These are phyloP conservation scores for Hypena proboscidalis DNA, from an alignment of 2,888 invertebrate genomes.

Conservation along the genomic window DNA sequence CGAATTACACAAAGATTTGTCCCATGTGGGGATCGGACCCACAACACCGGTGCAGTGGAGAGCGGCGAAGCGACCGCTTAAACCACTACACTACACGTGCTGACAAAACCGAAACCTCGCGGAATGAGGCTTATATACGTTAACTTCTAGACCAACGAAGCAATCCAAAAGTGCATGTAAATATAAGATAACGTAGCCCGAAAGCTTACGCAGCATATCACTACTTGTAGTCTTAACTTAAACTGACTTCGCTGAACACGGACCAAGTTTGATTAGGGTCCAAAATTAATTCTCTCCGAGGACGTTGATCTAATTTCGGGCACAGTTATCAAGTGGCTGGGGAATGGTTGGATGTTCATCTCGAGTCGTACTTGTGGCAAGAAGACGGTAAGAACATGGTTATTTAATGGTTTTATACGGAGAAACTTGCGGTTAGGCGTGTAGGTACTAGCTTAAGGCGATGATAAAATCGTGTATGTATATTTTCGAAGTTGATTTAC, in stretches of 20 bases:
- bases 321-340: slow-evolving; percentile 61
- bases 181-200: slow-evolving; percentile 3
- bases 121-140: too few relatives aligned
- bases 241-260: slow-evolving; percentile 54
- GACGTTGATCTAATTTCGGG: slow-evolving; percentile 63
- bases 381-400: slow-evolving; percentile 14
- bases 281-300: slow-evolving; percentile 66
- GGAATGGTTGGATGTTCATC: slow-evolving; percentile 42
- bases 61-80: too few relatives aligned
- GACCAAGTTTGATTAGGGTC: slow-evolving; percentile 71
- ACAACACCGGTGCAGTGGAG: too few relatives aligned
- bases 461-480: too few relatives aligned
- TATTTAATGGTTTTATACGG: slow-evolving; percentile 16
- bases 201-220: slow-evolving; percentile 25
- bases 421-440: not conserved
- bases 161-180: slow-evolving; percentile 2
- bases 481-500: too few relatives aligned
- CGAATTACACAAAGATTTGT: too few relatives aligned
- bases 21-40: too few relatives aligned
- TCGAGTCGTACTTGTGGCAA: slow-evolving; percentile 27
- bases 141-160: too few relatives aligned
- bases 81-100: too few relatives aligned
- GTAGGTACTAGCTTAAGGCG: too few relatives aligned
- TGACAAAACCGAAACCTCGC: too few relatives aligned
- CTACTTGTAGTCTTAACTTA: slow-evolving; percentile 41